Evolutionary conservation across 2,888 invertebrate species (phyloP).

Genomic region (Pandemis cinnamomeana): DNA sequence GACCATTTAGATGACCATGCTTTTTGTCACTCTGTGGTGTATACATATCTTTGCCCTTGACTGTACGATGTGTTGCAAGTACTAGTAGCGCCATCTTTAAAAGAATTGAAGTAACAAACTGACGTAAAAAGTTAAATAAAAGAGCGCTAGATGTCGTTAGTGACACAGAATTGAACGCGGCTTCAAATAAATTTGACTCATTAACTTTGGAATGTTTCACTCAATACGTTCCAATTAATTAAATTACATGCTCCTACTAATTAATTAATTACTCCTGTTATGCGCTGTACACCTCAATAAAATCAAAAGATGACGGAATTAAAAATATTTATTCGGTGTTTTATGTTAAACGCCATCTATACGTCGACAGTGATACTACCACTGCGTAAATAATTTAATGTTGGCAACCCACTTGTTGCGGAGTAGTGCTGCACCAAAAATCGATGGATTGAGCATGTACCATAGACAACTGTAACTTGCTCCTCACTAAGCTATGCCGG

Average conservation of each 20-base stretch:
- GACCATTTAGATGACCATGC: no score
- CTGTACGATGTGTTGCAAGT: no score
- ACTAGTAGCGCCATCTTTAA: neutral
- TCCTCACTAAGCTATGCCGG: slow-evolving; percentile 47
- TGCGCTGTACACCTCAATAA: no score
- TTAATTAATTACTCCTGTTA: no score
- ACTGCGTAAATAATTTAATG: slow-evolving; percentile 9
- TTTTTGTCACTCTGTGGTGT: no score
- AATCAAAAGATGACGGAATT: no score
- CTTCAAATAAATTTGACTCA: no score
- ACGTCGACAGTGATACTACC: neutral
- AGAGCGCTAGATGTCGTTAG: neutral
- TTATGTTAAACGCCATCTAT: slow-evolving; percentile 24
- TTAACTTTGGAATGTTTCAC: no score
- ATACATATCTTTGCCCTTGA: no score
- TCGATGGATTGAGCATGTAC: slow-evolving; percentile 21
- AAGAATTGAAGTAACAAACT: neutral
- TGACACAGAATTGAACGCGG: no score
- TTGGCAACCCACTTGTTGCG: slow-evolving; percentile 36
- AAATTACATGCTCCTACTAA: no score
- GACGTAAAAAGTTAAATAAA: neutral
- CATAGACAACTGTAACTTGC: slow-evolving; percentile 44
- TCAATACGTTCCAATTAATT: no score
- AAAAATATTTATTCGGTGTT: neutral
- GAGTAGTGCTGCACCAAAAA: slow-evolving; percentile 34